Evolutionary conservation across 2,113 vertebrate genomes (phyloP), one percentile per base, ranked within the genome.

Genomic region (Gymnogyps californianus): DNA sequence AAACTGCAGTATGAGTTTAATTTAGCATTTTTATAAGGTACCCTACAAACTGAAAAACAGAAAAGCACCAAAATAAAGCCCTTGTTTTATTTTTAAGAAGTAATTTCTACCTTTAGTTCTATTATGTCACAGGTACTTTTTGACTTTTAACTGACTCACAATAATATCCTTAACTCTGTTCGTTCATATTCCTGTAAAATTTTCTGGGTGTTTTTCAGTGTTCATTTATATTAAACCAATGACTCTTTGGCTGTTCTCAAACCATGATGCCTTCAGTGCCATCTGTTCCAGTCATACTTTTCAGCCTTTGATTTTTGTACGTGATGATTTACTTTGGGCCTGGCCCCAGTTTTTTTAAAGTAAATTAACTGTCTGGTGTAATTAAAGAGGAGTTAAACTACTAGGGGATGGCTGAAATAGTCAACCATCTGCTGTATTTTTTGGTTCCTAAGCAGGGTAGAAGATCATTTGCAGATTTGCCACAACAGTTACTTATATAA

Each of bases 201-300:
- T 57, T 88, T 66, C 25, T 46, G 17, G 10, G 17, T 58, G 31
- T 71, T 87, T 67, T 82, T 69, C 38, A 89, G 26, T 44, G 44
- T 62, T 89, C 26, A 54, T 77, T 97, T 86, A 84, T 87, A 65
- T 76, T 93, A 95, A 96, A 93, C 32, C 13, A 95, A 66, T 87
- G 96, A 82, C 9, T 89, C 64, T 67, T 75, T 44, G n/a, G 40
- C 86, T 95, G 29, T 87, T 96, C 77, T 94, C 40, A 87, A 55
- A 65, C 40, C 18, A 7, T 44, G 31, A 74, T 86, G 75, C 24
- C 26, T 82, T 78, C 42, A 87, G 13, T 93, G 12, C 82, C 92
- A 92, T 97, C 85, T 97, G 90, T 42, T 98, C 20, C 71, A 94
- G 26, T 83, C 76, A 76, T 71, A 79, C 40, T 61, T 93, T 96